phyloP scores from a whole-genome alignment of 2,797 vertebrate genomes.

The Lindbergichthys nudifrons region DNA sequence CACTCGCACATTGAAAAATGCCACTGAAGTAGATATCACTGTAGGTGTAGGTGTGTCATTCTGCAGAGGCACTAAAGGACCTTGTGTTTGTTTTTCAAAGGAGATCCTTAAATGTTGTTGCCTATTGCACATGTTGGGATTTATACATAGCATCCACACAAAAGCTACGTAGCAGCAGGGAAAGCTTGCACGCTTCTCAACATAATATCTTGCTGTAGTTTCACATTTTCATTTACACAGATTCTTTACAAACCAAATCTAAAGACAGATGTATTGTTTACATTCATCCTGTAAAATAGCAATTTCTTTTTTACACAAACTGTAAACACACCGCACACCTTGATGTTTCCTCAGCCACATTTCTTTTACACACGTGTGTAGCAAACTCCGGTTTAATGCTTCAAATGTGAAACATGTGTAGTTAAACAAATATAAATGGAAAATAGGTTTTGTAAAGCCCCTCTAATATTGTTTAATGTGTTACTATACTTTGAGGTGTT shows the following conservation, averaged over 20 bases:
- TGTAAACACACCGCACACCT: neutral
- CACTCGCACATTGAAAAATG: slow-evolving; percentile 84
- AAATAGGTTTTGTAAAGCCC: neutral
- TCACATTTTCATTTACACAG: slow-evolving; percentile 1
- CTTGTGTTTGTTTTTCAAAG: slow-evolving; percentile 53
- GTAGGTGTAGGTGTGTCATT: slow-evolving; percentile 67
- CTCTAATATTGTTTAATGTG: slow-evolving; percentile 41
- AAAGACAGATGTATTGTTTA: neutral
- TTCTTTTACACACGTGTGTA: neutral
- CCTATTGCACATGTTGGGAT: slow-evolving; percentile 53
- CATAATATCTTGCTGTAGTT: slow-evolving; percentile 15
- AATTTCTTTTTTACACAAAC: neutral
- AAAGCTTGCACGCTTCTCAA: slow-evolving; percentile 7
- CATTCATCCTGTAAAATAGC: neutral
- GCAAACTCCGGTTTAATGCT: neutral
- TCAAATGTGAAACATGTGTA: neutral
- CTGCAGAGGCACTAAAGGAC: slow-evolving; percentile 73
- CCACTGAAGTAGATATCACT: slow-evolving; percentile 76
- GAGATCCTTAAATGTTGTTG: slow-evolving; percentile 44
- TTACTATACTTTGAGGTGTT: slow-evolving; percentile 65
- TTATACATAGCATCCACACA: slow-evolving; percentile 7
- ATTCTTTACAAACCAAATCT: neutral
- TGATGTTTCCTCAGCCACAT: neutral
- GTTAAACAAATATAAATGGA: neutral
- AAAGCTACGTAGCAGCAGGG: neutral